Conservation (phyloP, 1,140 invertebrate species). For the Halictus rubicundus region DNA sequence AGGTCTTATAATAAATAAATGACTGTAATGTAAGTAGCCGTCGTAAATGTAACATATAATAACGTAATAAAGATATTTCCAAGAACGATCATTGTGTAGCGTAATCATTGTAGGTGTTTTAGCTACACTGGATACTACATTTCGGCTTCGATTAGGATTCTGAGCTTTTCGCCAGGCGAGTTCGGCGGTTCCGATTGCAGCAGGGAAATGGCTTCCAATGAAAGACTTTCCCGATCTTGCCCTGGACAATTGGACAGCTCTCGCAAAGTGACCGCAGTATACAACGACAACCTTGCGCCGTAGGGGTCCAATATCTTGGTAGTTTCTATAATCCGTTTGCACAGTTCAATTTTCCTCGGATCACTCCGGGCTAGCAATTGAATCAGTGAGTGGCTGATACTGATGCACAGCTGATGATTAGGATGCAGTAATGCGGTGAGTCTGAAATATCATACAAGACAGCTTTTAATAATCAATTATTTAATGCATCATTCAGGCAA, state of each 20-base stretch:
- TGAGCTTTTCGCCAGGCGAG: slow-evolving; percentile 80
- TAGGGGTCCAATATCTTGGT: slow-evolving; percentile 86
- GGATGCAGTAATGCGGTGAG: slow-evolving; percentile 86
- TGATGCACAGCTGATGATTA: slow-evolving; percentile 90
- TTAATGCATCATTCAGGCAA: background rate
- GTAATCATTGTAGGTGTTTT: no score
- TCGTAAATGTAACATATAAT: slow-evolving; percentile 21
- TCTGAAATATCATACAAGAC: slow-evolving; percentile 67
- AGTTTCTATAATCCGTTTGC: slow-evolving; percentile 84
- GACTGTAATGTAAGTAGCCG: background rate
- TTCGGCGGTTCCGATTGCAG: slow-evolving; percentile 80
- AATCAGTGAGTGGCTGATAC: slow-evolving; percentile 89
- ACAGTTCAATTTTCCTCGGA: slow-evolving; percentile 83
- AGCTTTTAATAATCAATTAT: no score
- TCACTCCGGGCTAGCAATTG: slow-evolving; percentile 84
- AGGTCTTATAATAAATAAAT: background rate
- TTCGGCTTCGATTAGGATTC: slow-evolving; percentile 73
- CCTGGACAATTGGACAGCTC: slow-evolving; percentile 84
- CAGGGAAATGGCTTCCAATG: slow-evolving; percentile 77
- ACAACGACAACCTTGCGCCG: slow-evolving; percentile 85
- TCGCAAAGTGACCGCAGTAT: slow-evolving; percentile 86
- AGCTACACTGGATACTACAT: background rate
- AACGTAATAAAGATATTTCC: background rate
- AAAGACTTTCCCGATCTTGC: slow-evolving; percentile 75
- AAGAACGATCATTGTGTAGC: background rate